Percentiles rank a stretch among this genome's conserved stretches.
Evolutionary conservation across 2,797 vertebrate species (phyloP).

Genomic region (Anguilla pacifica): DNA sequence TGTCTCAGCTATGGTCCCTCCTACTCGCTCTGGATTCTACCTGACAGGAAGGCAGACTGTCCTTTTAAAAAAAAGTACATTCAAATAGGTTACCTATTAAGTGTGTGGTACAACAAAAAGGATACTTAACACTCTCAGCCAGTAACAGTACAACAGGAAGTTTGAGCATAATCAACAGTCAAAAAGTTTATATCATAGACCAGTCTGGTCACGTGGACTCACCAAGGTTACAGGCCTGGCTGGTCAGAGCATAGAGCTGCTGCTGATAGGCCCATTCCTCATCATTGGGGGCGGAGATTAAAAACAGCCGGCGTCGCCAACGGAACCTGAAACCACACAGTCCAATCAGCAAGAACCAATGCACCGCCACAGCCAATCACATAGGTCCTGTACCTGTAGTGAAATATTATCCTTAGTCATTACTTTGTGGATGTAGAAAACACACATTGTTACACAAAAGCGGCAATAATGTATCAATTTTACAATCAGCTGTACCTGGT

Average conservation of each 20-base stretch:
- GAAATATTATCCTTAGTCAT: too few species aligned
- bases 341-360: conserved; percentile 1
- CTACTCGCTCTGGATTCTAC: too few species aligned
- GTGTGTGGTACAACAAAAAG: too few species aligned
- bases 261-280: conserved; percentile 89
- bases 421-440: too few species aligned
- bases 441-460: too few species aligned
- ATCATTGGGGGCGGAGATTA: conserved; percentile 82
- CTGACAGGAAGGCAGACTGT: too few species aligned
- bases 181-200: background rate
- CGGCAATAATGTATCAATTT: background rate
- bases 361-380: background rate
- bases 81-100: too few species aligned
- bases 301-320: conserved; percentile 82
- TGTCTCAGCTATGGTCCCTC: too few species aligned
- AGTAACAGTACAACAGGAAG: too few species aligned
- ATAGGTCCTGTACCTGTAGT: background rate
- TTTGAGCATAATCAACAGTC: background rate
- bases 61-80: too few species aligned
- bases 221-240: conserved; percentile 88
- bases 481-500: background rate
- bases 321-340: conserved; percentile 73
- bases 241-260: conserved; percentile 81
- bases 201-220: conserved; percentile 48
- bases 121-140: too few species aligned